phyloP scores from a whole-genome alignment of 2,888 invertebrate genomes.

The Branchellion lobata region DNA sequence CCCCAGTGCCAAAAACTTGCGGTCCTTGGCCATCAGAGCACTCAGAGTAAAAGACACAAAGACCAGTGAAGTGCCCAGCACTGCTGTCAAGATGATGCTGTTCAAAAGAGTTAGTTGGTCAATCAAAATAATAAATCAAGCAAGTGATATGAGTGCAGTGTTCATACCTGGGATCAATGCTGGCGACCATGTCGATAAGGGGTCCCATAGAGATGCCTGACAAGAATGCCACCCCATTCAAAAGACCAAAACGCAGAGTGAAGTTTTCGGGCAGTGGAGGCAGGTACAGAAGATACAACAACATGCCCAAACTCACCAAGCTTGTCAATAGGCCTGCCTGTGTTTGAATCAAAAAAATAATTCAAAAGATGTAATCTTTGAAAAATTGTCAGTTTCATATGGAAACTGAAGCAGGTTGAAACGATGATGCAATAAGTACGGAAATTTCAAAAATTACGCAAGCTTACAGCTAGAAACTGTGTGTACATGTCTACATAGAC shows the following conservation, averaged over 20 bases:
- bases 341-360: too few relatives aligned
- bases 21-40: conserved; percentile 78
- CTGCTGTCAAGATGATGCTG: conserved; percentile 81
- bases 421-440: not conserved
- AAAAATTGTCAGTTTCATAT: not conserved
- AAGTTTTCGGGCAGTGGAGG: conserved; percentile 69
- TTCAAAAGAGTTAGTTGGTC: conserved; percentile 42
- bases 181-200: conserved; percentile 49
- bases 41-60: conserved; percentile 88
- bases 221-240: conserved; percentile 32
- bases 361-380: too few relatives aligned
- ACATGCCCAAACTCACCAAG: conserved; percentile 14
- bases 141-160: not conserved
- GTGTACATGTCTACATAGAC: conserved; percentile 80
- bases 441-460: not conserved
- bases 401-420: not conserved
- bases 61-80: conserved; percentile 79
- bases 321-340: conserved; percentile 74
- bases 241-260: conserved; percentile 63
- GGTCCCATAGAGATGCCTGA: conserved; percentile 66
- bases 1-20: conserved; percentile 85
- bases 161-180: conserved; percentile 51
- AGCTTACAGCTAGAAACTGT: conserved; percentile 57
- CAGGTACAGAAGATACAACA: conserved; percentile 77
- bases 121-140: not conserved